Evolutionary conservation across 2,797 vertebrate genomes (phyloP), one percentile per base, ranked within the genome.

Genomic region (Kryptopterus vitreolus): DNA sequence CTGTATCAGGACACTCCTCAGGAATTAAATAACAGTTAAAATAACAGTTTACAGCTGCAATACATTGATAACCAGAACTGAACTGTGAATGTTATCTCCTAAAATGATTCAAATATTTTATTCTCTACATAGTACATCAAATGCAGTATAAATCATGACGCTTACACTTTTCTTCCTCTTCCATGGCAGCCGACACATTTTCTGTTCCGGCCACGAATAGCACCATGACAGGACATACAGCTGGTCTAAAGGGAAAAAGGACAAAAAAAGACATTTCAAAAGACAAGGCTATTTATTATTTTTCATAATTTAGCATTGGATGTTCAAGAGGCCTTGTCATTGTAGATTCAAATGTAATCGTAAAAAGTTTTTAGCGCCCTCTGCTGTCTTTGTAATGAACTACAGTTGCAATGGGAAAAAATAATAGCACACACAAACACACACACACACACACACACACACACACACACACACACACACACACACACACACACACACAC

Each of bases 201-300:
- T 16, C 86, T 80, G 62, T 86, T 87, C 57, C 84, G 58, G 1
- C 68, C 52, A 18, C 13, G 82, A 2, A 87, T 87, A 1, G 38
- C 46, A 3, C 88, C 87, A 18, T 85, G 82, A 84, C 89, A 91
- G 53, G 31, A 82, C 2, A 79, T 55, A 43, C 88, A 90, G 48
- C 84, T 84, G 31, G 29, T 84, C 90, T 91, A 76, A 63, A 81
- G 58, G 46, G 10, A 7, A 68, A 65, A 52, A 20, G 18, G 6
- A 55, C 35, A 33, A 12, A 77, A 20, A 38, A 76, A 13, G 29
- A 0, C n/a, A 11, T 13, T 61, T 26, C 5, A 66, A 8, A 73
- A 57, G 15, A 55, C 10, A 57, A 72, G 15, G 1, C 22, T 6
- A 1, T 55, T 55, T 11, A 35, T 35, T 38, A 10, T 43, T 43